Evolutionary conservation across 2,113 vertebrate genomes (phyloP).

Genomic region (Taurulus bubalis): DNA sequence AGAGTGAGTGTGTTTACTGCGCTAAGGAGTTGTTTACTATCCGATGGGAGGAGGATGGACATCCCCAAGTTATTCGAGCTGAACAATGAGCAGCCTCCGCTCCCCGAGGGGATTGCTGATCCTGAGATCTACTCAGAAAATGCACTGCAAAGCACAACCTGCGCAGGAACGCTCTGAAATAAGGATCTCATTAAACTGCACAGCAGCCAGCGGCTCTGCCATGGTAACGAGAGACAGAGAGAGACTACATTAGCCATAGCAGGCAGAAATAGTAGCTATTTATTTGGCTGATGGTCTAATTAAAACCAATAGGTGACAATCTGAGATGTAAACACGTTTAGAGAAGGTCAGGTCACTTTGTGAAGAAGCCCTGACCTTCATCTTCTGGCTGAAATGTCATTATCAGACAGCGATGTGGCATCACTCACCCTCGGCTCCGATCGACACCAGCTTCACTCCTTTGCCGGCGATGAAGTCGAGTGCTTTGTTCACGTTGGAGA

Average conservation of each 20-base stretch:
- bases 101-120: slow-evolving; percentile 61
- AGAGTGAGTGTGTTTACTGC: slow-evolving; percentile 45
- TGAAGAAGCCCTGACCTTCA: not conserved
- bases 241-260: not conserved
- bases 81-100: slow-evolving; percentile 61
- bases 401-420: not conserved
- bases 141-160: slow-evolving; percentile 62
- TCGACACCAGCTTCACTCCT: slow-evolving; percentile 98
- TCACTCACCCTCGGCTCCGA: slow-evolving; percentile 94
- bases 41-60: slow-evolving; percentile 56
- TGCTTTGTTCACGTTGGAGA: slow-evolving; percentile 99
- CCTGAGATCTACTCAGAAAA: slow-evolving; percentile 63
- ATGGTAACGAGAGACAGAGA: slow-evolving; percentile 36
- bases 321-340: slow-evolving; percentile 1
- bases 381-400: not conserved
- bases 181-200: slow-evolving; percentile 63
- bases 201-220: slow-evolving; percentile 40
- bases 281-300: slow-evolving; percentile 25
- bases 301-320: slow-evolving; percentile 4
- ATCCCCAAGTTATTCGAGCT: slow-evolving; percentile 59
- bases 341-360: slow-evolving; percentile 14
- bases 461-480: slow-evolving; percentile 96
- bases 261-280: not conserved
- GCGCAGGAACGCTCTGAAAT: slow-evolving; percentile 23
- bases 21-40: slow-evolving; percentile 61